A percentile compares a stretch with the other conserved stretches of the same genome.
These are phyloP conservation scores for silkworm (Bombyx mori) DNA, from an alignment of 1,140 invertebrate species.

Conservation along the genomic window DNA sequence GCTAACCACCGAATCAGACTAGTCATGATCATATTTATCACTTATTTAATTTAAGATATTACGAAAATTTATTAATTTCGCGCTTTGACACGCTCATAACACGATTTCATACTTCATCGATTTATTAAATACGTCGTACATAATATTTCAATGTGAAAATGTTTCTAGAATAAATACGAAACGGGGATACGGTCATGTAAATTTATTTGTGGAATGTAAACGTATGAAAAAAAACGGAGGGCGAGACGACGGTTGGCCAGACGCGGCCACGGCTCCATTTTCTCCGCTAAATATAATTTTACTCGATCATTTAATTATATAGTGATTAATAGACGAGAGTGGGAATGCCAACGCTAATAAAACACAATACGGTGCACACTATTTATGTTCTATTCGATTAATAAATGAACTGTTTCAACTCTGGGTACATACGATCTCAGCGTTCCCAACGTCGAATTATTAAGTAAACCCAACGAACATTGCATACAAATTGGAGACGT, in stretches of 20 bases:
- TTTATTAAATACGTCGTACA: too few species aligned
- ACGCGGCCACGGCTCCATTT: conserved; percentile 54
- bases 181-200: too few species aligned
- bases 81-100: too few species aligned
- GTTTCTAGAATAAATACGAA: too few species aligned
- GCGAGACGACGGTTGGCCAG: conserved; percentile 27
- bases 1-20: too few species aligned
- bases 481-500: neutral
- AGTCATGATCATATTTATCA: too few species aligned
- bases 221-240: conserved; percentile 29
- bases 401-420: conserved; percentile 18
- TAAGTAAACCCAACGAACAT: conserved; percentile 5
- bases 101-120: too few species aligned
- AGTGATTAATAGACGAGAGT: conserved; percentile 60
- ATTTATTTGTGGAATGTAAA: neutral
- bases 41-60: too few species aligned
- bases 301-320: conserved; percentile 70
- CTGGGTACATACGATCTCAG: conserved; percentile 13
- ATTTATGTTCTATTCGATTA: too few species aligned
- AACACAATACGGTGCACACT: too few species aligned
- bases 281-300: conserved; percentile 65
- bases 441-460: neutral
- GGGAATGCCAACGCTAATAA: conserved; percentile 48
- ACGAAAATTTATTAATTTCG: too few species aligned
- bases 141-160: too few species aligned